Evolutionary conservation across 2,113 vertebrate species (phyloP), one percentile per base, ranked within the genome.

Genomic region (Myiagra hebetior): DNA sequence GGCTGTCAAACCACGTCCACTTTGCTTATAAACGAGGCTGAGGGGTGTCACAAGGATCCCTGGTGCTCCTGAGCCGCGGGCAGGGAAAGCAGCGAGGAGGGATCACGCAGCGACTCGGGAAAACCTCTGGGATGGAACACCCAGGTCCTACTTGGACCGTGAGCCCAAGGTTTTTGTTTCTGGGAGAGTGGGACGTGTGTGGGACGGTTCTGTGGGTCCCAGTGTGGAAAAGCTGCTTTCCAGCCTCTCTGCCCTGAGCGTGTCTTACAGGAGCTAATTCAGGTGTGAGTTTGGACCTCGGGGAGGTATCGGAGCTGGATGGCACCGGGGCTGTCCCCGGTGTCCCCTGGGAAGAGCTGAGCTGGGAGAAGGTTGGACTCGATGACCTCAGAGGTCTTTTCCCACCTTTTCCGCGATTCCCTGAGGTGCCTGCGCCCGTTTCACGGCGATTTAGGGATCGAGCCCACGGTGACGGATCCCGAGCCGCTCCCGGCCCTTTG

Each of bases 251-350:
- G 64, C 31, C 13, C 7, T 2, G 52, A 42, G 67, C 13, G 15
- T 21, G 49, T 13, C 0, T 22, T 3, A 0, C 30, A 9, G 64
- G 39, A 63, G 22, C 26, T 15, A 0, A 8, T 16, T 42, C 5
- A 4, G 82, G 24, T 3, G 4, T 11, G 1, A 5, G 4, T 63
- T 46, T 2, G 23, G 80, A 15, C 17, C 41, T n/a, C 10, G 0
- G 6, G 84, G 52, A 24, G 1, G 21, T 12, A 3, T 6, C 0
- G 2, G 63, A 50, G 24, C 11, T 6, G 57, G 41, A 2, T 0
- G 9, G 44, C 46, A 2, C 2, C 64, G 0, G 68, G 63, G 31
- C 33, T 56, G 11, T 18, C 11, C 3, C 1, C 0, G 53, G 2
- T 19, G 49, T 37, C 77, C 59, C 65, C n/a, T 3, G 62, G 24